phyloP scores from a whole-genome alignment of 2,888 invertebrate species.

The Rhagophthalmus giganteus region DNA sequence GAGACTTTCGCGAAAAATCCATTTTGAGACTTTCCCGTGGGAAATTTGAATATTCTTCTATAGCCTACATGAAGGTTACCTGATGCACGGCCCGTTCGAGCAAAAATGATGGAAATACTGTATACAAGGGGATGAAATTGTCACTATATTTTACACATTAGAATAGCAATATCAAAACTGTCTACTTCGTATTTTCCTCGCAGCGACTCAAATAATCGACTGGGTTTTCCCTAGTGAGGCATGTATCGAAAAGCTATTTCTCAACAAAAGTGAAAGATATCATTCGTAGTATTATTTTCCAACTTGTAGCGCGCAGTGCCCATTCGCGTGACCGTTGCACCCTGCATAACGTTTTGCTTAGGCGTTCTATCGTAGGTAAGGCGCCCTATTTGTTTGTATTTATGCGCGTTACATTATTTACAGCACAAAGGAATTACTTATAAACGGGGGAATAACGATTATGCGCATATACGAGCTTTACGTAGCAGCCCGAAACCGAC shows the following conservation, averaged over 20 bases:
- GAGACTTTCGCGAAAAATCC: slow-evolving; percentile 46
- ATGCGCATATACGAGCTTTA: neutral
- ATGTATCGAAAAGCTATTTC: slow-evolving; percentile 40
- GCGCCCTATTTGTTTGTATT: too few relatives aligned
- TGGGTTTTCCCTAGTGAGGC: slow-evolving; percentile 39
- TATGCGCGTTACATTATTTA: neutral
- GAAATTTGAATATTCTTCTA: slow-evolving; percentile 53
- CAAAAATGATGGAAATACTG: slow-evolving; percentile 48
- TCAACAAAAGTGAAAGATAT: slow-evolving; percentile 38
- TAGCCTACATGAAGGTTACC: slow-evolving; percentile 47
- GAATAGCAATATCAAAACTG: slow-evolving; percentile 49
- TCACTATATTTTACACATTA: slow-evolving; percentile 51
- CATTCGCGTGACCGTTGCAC: slow-evolving; percentile 5
- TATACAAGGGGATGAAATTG: slow-evolving; percentile 49
- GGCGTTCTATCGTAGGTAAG: too few relatives aligned
- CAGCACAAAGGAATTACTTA: neutral
- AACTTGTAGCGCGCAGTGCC: slow-evolving; percentile 20
- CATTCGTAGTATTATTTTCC: slow-evolving; percentile 34
- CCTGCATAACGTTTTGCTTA: too few relatives aligned
- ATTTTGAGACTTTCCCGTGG: slow-evolving; percentile 48
- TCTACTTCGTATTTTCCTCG: slow-evolving; percentile 42
- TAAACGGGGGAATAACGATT: neutral
- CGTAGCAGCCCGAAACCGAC: neutral
- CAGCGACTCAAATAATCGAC: slow-evolving; percentile 45
- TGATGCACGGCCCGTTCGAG: slow-evolving; percentile 45